Evolutionary conservation across 1,140 invertebrate genomes (phyloP).

Genomic region (Druon quercuslanigerum): DNA sequence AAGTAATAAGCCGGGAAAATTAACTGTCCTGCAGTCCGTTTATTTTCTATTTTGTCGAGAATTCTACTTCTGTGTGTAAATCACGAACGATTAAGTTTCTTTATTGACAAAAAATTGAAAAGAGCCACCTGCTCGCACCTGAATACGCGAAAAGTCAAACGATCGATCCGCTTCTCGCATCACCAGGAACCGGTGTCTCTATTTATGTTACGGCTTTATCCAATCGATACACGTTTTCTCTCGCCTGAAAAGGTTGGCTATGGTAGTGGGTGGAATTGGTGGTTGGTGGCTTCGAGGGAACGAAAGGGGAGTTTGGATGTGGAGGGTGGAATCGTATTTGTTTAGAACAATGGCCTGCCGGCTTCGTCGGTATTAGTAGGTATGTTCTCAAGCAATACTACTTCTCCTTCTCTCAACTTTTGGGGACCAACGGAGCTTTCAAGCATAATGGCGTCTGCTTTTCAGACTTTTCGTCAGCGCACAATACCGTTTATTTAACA

Average conservation of each 20-base stretch:
- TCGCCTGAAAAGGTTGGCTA: conserved; percentile 44
- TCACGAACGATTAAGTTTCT: too few relatives aligned
- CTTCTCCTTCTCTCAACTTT: conserved; percentile 48
- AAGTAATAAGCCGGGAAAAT: too few relatives aligned
- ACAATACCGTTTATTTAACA: conserved; percentile 76
- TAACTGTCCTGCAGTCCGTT: too few relatives aligned
- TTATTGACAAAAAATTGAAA: not conserved
- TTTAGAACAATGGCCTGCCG: conserved; percentile 70
- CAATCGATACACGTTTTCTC: conserved; percentile 49
- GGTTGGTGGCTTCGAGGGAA: conserved; percentile 34
- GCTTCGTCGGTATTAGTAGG: conserved; percentile 54
- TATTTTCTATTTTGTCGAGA: too few relatives aligned
- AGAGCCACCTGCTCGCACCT: not conserved
- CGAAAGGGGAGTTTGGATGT: conserved; percentile 45
- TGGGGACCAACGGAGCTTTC: conserved; percentile 62
- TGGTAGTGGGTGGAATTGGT: conserved; percentile 42
- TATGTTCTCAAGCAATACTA: conserved; percentile 65
- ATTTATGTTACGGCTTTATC: conserved; percentile 42
- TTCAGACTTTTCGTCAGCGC: conserved; percentile 69
- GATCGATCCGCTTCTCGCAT: conserved; percentile 46
- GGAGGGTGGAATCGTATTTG: conserved; percentile 63
- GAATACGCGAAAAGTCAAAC: conserved; percentile 45
- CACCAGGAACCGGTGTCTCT: conserved; percentile 34
- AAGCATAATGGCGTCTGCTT: conserved; percentile 72
- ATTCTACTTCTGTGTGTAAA: too few relatives aligned